A percentile compares a stretch with the other conserved stretches of the same genome.
phyloP scores from a whole-genome alignment of 1,140 invertebrate genomes.

The honey bee (Apis mellifera) region DNA sequence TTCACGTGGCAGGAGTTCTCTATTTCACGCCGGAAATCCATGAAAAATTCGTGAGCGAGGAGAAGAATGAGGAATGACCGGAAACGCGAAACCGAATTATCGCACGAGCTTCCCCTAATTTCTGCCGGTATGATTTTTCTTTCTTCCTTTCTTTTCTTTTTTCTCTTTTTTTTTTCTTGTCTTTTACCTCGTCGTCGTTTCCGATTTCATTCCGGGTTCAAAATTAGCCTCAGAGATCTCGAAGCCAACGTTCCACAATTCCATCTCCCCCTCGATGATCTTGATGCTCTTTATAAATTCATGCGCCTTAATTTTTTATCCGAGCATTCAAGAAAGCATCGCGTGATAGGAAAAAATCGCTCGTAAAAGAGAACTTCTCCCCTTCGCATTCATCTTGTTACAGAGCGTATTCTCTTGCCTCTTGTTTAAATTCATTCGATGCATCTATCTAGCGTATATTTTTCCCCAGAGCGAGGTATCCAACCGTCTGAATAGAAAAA shows the following conservation, averaged over 20 bases:
- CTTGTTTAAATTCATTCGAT: not conserved
- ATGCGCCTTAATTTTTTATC: not conserved
- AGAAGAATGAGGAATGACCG: slow-evolving; percentile 6
- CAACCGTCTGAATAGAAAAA: no score
- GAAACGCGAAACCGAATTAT: slow-evolving; percentile 35
- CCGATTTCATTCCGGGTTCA: not conserved
- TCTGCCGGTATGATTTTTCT: not conserved
- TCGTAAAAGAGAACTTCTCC: slow-evolving; percentile 1
- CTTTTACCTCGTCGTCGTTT: not conserved
- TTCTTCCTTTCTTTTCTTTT: slow-evolving; percentile 8
- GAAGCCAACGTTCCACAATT: no score
- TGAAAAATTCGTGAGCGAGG: slow-evolving; percentile 9
- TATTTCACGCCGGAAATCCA: not conserved
- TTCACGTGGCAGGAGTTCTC: not conserved
- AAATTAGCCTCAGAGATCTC: slow-evolving; percentile 49
- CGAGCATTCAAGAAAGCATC: not conserved
- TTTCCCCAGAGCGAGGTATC: no score
- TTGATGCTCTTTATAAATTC: slow-evolving; percentile 6
- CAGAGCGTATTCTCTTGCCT: not conserved
- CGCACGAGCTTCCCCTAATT: slow-evolving; percentile 9
- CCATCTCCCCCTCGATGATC: not conserved
- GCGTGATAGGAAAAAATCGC: not conserved
- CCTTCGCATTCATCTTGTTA: not conserved
- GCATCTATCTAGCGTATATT: not conserved
- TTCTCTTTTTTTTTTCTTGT: slow-evolving; percentile 40